Percentiles rank a stretch among this genome's conserved stretches.
These are phyloP conservation scores for Sycobia sp. DNA, from an alignment of 1,140 invertebrate species.

Conservation along the genomic window DNA sequence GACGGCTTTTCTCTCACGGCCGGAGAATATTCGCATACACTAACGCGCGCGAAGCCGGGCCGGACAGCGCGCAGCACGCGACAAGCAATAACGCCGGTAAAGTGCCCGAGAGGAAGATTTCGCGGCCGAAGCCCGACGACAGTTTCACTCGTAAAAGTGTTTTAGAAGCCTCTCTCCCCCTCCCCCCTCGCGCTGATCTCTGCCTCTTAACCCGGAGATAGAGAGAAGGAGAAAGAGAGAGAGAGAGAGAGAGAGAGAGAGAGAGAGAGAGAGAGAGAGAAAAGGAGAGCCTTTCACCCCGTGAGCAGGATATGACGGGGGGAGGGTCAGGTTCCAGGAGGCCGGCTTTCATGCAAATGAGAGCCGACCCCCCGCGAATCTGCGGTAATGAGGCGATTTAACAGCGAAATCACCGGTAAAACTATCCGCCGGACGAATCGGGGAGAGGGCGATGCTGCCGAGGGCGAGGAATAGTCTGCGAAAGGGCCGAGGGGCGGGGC, in stretches of 20 bases:
- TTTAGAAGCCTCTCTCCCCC: slow-evolving; percentile 34
- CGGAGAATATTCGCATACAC: no score
- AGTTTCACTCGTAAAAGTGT: slow-evolving; percentile 47
- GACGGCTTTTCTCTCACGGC: slow-evolving; percentile 29
- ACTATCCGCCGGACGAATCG: slow-evolving; percentile 41
- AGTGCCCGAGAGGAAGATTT: slow-evolving; percentile 34
- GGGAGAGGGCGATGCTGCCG: no score
- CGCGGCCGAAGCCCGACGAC: slow-evolving; percentile 42
- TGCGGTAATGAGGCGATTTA: slow-evolving; percentile 60
- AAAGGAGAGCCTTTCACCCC: no score
- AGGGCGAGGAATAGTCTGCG: no score
- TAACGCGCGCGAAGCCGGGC: no score
- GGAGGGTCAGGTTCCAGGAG: slow-evolving; percentile 49
- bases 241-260: no score
- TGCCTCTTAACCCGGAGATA: background rate
- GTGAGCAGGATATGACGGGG: no score
- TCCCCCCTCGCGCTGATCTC: slow-evolving; percentile 31
- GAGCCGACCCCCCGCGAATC: slow-evolving; percentile 54
- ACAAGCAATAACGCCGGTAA: slow-evolving; percentile 32
- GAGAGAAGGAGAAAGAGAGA: no score
- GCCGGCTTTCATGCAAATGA: slow-evolving; percentile 55
- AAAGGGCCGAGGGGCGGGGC: slow-evolving; percentile 33
- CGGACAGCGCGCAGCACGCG: slow-evolving; percentile 1
- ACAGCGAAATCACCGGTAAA: slow-evolving; percentile 55
- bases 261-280: no score